phyloP scores from a whole-genome alignment of 2,797 vertebrate genomes.

The Sebastes minor region DNA sequence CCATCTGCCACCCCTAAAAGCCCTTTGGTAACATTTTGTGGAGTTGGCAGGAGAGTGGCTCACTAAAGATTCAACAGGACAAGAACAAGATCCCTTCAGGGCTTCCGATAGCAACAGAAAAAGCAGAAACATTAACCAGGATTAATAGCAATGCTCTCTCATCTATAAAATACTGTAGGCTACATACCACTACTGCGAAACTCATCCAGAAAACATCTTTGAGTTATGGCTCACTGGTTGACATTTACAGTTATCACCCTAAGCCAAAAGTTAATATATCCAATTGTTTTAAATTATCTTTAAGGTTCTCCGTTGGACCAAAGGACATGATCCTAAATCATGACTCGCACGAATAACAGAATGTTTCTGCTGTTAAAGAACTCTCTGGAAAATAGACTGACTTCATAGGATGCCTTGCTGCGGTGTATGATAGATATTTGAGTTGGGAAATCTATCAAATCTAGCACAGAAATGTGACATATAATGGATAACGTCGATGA shows the following conservation, averaged over 20 bases:
- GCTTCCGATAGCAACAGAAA: neutral
- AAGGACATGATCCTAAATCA: constrained; percentile 57
- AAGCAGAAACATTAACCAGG: constrained; percentile 1
- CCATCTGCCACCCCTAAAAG: constrained; percentile 18
- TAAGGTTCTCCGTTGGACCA: constrained; percentile 50
- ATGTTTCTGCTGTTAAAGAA: constrained; percentile 29
- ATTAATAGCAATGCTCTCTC: constrained; percentile 30
- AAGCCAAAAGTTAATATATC: constrained; percentile 63
- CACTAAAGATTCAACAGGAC: neutral
- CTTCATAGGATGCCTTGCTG: constrained; percentile 25
- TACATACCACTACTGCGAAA: constrained; percentile 36
- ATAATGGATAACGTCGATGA: constrained; percentile 15
- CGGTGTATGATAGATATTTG: constrained; percentile 14
- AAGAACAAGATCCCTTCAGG: neutral
- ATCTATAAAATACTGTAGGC: constrained; percentile 27
- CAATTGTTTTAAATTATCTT: constrained; percentile 75
- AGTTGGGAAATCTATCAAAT: constrained; percentile 38
- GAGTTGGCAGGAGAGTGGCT: constrained; percentile 5
- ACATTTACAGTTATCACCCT: constrained; percentile 49
- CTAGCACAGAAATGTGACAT: neutral
- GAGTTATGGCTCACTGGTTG: constrained; percentile 55
- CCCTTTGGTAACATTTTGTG: neutral
- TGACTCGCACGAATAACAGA: constrained; percentile 34
- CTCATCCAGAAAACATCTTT: constrained; percentile 52
- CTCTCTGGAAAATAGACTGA: constrained; percentile 45